Base-by-base conservation (phyloP, 2,113 vertebrate species). In the Cynocephalus volans region DNA sequence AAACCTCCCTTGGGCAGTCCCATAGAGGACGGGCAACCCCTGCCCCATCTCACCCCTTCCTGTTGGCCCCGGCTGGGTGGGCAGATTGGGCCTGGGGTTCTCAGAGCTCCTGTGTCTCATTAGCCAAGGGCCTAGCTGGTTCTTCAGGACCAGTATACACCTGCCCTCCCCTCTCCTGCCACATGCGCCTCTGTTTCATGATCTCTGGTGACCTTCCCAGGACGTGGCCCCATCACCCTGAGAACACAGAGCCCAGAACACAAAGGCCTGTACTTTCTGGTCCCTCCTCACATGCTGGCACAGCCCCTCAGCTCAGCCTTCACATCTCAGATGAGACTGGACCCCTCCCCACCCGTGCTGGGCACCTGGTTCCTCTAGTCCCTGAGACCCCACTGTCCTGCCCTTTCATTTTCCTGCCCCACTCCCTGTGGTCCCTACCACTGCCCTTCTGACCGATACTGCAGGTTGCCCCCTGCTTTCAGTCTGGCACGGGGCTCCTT, bases 211-310 rank as follows among this genome's bases (percentile, higher is more conserved):
- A 80, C 73, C 76, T 52, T 50, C 36, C 45, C 26, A 11, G 88
- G 88, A 81, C 23, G 60, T 36, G 81, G 45, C 76, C 73, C 62
- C 2, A 1, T 67, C 5, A 2, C 82, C 52, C n/a, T 52, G 69
- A 86, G 83, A 67, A 24, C 31, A 50, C 26, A 54, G 3, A 23
- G 82, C n/a, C 36, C 18, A 5, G 65, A 24, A 14, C 52, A 48
- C 18, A 0, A 48, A 4, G 18, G 23, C 24, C 41, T 28, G n/a
- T 5, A 1, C 8, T 7, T 33, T 65, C 41, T 3, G 19, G 11
- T 24, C 72, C 75, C 33, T 83, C 14, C 41, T 41, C 41, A 41
- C 41, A 41, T 3, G 41, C 41, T 41, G 41, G 41, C 41, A 4
- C 41, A 41, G 41, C 41, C 41, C 41, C 41, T 41, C 41, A 41